A percentile compares a stretch with the other conserved stretches of the same genome.
phyloP scores from a whole-genome alignment of 2,797 vertebrate genomes.

The Mus minutoides region DNA sequence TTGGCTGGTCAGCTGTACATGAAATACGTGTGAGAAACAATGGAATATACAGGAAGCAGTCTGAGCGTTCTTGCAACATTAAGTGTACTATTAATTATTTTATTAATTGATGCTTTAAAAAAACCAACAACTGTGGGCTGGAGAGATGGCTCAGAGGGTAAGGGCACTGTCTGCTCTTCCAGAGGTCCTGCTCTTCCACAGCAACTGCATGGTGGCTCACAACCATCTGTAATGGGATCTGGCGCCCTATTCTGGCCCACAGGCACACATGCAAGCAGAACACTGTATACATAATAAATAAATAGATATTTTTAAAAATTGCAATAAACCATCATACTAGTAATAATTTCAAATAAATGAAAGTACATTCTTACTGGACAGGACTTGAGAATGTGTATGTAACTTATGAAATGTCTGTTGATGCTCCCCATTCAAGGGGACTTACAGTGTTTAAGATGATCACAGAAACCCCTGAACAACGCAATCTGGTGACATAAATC shows the following conservation, averaged over 20 bases:
- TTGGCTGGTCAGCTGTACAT: background rate
- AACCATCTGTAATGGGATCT: no score
- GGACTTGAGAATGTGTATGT: background rate
- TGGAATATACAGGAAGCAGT: background rate
- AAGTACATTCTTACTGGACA: background rate
- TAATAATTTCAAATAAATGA: background rate
- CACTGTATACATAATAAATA: no score
- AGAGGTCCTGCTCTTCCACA: no score
- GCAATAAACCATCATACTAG: background rate
- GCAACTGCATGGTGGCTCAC: no score
- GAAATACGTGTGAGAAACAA: background rate
- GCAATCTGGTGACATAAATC: background rate
- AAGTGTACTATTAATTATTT: background rate
- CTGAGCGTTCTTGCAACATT: background rate
- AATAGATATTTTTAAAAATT: background rate
- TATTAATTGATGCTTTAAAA: background rate
- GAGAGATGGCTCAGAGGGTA: no score
- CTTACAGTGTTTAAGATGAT: background rate
- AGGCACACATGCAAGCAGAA: no score
- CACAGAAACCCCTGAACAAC: background rate
- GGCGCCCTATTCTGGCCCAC: no score
- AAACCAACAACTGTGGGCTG: no score
- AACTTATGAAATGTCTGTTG: background rate
- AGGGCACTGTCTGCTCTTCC: no score
- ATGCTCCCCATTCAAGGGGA: background rate